phyloP scores from a whole-genome alignment of 2,888 invertebrate species.

The Agonum fuliginosum region DNA sequence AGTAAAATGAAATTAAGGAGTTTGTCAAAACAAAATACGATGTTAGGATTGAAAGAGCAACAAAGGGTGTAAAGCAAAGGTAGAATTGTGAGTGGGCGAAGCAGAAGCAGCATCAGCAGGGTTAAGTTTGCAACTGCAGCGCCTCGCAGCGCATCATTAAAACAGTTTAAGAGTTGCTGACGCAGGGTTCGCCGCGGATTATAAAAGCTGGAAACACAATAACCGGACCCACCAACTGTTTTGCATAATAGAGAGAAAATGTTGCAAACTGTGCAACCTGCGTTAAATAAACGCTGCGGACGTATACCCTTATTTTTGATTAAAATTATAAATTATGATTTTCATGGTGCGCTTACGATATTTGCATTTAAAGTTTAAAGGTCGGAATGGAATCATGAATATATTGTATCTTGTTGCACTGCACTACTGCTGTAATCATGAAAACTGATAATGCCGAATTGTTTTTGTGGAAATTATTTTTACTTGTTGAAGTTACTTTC shows the following conservation, averaged over 20 bases:
- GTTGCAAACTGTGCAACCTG: conserved; percentile 61
- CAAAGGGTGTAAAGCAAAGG: not conserved
- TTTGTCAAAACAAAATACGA: too few species aligned
- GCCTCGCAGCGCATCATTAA: conserved; percentile 56
- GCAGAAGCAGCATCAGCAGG: not conserved
- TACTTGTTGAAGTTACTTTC: not conserved
- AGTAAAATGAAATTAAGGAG: too few species aligned
- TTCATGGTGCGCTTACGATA: conserved; percentile 7
- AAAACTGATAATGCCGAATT: not conserved
- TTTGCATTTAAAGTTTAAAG: conserved; percentile 52
- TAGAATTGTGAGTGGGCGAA: too few species aligned
- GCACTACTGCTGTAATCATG: not conserved
- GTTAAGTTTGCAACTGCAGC: conserved; percentile 29
- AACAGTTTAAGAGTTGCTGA: conserved; percentile 59
- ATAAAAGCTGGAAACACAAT: conserved; percentile 55
- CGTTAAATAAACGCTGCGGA: conserved; percentile 49
- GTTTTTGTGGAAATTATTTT: not conserved
- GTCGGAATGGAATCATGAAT: conserved; percentile 3
- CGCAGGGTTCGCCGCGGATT: conserved; percentile 49
- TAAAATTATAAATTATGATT: conserved; percentile 60
- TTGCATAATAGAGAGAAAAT: conserved; percentile 65
- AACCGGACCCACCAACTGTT: conserved; percentile 61
- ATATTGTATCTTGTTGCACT: conserved; percentile 13
- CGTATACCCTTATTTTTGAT: conserved; percentile 56
- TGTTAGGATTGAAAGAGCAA: too few species aligned